Evolutionary conservation across 2,113 vertebrate species (phyloP).

Genomic region (Irena cyanogastra): DNA sequence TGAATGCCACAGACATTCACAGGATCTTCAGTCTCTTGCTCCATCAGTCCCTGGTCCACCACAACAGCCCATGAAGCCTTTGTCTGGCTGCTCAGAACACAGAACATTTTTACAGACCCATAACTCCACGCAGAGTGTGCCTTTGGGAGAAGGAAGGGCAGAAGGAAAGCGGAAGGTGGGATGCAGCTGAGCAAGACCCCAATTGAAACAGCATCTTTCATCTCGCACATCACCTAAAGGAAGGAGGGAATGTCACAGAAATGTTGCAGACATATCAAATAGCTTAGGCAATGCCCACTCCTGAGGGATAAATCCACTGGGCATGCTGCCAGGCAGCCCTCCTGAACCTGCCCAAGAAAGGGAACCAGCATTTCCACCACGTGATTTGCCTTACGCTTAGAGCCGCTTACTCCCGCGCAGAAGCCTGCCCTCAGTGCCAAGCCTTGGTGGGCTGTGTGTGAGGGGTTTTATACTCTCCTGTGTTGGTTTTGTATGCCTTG

Average conservation of each 20-base stretch:
- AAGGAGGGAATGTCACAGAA: background rate
- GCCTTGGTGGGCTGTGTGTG: background rate
- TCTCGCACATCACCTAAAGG: background rate
- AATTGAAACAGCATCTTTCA: background rate
- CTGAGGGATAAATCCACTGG: background rate
- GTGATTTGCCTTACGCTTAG: background rate
- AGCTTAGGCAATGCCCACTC: background rate
- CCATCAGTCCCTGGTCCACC: background rate
- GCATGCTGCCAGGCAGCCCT: background rate
- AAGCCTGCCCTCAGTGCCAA: background rate
- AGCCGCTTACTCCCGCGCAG: fast-evolving
- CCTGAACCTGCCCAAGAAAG: background rate
- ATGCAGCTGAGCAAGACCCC: background rate
- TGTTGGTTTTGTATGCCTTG: background rate
- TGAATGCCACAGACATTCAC: fast-evolving
- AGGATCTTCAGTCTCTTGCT: background rate
- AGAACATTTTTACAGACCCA: background rate
- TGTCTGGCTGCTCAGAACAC: background rate
- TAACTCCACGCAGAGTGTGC: fast-evolving
- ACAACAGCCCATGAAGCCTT: background rate
- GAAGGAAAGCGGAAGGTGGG: background rate
- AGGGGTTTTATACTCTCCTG: background rate
- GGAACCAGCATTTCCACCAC: fast-evolving
- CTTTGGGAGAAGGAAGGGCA: background rate
- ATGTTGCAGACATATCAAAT: background rate